Conservation (phyloP, 1,140 invertebrate genomes). For the Pseudomyrmex concolor region DNA sequence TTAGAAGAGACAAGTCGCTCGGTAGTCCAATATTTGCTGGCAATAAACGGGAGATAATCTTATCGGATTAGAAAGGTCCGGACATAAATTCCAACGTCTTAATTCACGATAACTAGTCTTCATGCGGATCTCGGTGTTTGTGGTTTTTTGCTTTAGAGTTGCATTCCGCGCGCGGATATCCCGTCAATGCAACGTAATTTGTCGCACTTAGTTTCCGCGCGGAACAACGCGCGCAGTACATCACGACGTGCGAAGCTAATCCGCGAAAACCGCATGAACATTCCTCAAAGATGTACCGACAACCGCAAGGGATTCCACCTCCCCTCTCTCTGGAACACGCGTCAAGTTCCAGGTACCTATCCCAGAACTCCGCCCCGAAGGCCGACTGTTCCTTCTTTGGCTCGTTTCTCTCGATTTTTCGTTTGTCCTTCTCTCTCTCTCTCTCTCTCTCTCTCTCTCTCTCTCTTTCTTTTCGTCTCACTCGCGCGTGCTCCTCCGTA, state of each 20-base stretch:
- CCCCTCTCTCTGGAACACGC: constrained; percentile 12
- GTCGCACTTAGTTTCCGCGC: neutral
- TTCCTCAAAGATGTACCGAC: constrained; percentile 47
- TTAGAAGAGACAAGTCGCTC: neutral
- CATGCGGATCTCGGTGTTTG: neutral
- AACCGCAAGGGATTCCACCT: constrained; percentile 18
- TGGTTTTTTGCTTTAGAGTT: neutral
- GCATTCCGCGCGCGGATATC: neutral
- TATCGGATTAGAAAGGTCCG: constrained; percentile 1
- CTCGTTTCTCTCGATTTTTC: constrained; percentile 66
- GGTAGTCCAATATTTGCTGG: constrained; percentile 8
- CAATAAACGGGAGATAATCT: constrained; percentile 42
- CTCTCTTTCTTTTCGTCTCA: constrained; percentile 3
- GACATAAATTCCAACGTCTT: constrained; percentile 49
- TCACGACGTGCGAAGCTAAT: constrained; percentile 27
- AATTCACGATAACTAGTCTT: constrained; percentile 18
- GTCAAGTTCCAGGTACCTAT: constrained; percentile 44
- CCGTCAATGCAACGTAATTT: neutral
- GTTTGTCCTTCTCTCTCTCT: neutral
- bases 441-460: constrained; percentile 14
- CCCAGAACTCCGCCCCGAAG: constrained; percentile 26
- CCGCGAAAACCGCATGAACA: constrained; percentile 7
- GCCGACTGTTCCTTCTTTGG: constrained; percentile 42
- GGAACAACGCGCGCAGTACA: neutral
- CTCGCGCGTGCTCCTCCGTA: constrained; percentile 22